Evolutionary conservation across 2,797 vertebrate species (phyloP).

Genomic region (Siniperca obscura): DNA sequence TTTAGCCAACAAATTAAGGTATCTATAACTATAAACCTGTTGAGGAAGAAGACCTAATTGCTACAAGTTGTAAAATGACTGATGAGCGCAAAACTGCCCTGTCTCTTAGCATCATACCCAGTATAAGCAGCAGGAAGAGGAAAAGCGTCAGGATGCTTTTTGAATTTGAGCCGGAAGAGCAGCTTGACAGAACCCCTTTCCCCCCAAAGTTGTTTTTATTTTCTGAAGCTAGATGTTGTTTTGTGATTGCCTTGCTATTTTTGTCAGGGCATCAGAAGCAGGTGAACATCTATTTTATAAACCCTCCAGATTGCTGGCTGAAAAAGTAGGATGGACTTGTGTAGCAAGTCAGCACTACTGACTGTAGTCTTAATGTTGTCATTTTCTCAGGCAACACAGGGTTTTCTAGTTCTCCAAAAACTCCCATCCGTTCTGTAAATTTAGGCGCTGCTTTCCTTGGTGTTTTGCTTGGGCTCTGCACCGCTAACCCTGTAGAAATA

Average conservation of each 20-base stretch:
- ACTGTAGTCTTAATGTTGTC: not conserved
- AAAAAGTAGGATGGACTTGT: constrained; percentile 18
- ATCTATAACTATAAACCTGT: not conserved
- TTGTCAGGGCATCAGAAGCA: constrained; percentile 34
- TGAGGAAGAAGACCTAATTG: constrained; percentile 39
- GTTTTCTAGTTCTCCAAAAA: constrained; percentile 30
- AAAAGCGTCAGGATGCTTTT: constrained; percentile 74
- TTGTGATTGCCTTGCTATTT: constrained; percentile 61
- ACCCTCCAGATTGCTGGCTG: not conserved
- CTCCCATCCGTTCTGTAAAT: constrained; percentile 41
- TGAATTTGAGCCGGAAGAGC: constrained; percentile 63
- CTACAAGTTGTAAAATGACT: constrained; percentile 29
- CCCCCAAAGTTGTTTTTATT: constrained; percentile 39
- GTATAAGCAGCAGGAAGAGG: constrained; percentile 75
- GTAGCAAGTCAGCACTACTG: not conserved
- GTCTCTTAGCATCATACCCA: constrained; percentile 69
- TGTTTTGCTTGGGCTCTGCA: constrained; percentile 23
- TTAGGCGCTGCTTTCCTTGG: constrained; percentile 24
- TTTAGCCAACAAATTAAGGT: not conserved
- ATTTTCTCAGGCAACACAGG: constrained; percentile 31
- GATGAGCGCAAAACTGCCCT: constrained; percentile 29
- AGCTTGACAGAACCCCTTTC: constrained; percentile 19
- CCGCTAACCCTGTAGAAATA: constrained; percentile 35
- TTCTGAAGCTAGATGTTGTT: constrained; percentile 57
- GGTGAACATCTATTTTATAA: constrained; percentile 51